Percentiles rank a stretch among this genome's conserved stretches.
Evolutionary conservation across 2,888 invertebrate genomes (phyloP).

Genomic region (Eretmocerus hayati): DNA sequence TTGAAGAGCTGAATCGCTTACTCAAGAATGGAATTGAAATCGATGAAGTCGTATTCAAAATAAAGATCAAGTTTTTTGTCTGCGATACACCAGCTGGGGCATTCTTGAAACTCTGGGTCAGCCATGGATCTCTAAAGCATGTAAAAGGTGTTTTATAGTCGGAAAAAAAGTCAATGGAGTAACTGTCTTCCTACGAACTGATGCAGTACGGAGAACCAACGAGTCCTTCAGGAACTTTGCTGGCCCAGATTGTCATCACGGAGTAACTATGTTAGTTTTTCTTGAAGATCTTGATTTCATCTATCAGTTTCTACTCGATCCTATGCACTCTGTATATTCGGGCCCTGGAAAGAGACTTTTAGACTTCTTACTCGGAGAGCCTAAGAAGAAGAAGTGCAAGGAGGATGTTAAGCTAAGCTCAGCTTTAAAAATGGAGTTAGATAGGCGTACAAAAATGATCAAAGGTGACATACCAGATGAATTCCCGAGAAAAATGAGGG

Average conservation of each 20-base stretch:
- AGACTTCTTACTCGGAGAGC: neutral
- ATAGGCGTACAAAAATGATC: conserved; percentile 1
- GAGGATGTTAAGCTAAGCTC: neutral
- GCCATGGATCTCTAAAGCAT: neutral
- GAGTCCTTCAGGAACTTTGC: neutral
- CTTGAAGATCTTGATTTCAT: conserved; percentile 7
- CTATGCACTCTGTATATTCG: conserved; percentile 15
- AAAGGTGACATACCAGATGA: conserved; percentile 17
- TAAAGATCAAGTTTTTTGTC: neutral
- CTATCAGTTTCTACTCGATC: conserved; percentile 14
- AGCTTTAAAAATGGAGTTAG: conserved; percentile 2
- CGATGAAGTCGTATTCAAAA: neutral
- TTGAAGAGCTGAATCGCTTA: neutral
- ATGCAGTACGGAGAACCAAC: neutral
- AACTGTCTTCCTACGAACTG: neutral
- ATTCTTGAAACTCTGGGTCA: neutral
- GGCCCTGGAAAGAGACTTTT: conserved; percentile 11
- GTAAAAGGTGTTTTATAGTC: neutral
- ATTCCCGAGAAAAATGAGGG: conserved; percentile 21
- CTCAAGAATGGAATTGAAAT: neutral
- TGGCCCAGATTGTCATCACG: neutral
- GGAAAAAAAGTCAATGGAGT: neutral
- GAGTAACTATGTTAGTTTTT: neutral
- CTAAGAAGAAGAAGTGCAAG: neutral
- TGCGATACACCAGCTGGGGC: neutral